phyloP scores from a whole-genome alignment of 2,888 invertebrate species.

The Drosophila koepferae region DNA sequence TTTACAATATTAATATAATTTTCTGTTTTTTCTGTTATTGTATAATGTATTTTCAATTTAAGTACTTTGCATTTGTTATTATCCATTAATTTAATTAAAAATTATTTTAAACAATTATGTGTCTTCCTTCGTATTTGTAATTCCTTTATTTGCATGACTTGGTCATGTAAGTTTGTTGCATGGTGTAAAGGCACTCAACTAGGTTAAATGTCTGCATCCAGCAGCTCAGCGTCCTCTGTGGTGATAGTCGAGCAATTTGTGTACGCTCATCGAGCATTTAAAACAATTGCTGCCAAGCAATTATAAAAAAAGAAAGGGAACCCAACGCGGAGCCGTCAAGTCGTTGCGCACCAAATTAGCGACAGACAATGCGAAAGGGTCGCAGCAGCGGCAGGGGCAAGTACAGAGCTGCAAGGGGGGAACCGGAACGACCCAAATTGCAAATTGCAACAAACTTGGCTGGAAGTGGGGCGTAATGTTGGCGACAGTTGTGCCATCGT shows the following conservation, averaged over 20 bases:
- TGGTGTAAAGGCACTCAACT: constrained; percentile 45
- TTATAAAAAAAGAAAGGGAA: constrained; percentile 49
- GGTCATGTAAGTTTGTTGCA: constrained; percentile 18
- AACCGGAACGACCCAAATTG: constrained; percentile 67
- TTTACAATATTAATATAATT: no score
- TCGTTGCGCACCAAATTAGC: constrained; percentile 72
- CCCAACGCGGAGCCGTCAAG: constrained; percentile 15
- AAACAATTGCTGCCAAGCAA: constrained; percentile 81
- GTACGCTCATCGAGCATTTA: constrained; percentile 73
- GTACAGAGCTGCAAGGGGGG: constrained; percentile 1
- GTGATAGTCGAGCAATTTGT: constrained; percentile 69
- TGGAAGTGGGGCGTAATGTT: constrained; percentile 49
- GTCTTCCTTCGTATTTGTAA: neutral
- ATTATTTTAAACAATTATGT: no score
- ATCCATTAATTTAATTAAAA: no score
- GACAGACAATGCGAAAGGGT: constrained; percentile 32
- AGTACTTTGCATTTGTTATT: neutral
- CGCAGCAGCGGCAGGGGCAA: neutral
- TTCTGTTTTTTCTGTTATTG: no score
- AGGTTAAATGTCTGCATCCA: constrained; percentile 51
- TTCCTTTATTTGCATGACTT: neutral
- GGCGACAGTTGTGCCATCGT: constrained; percentile 68
- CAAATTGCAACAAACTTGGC: constrained; percentile 74
- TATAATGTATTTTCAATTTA: neutral
- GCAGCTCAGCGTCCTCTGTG: constrained; percentile 22